Evolutionary conservation across 2,113 vertebrate species (phyloP).

Genomic region (Chloropsis hardwickii): DNA sequence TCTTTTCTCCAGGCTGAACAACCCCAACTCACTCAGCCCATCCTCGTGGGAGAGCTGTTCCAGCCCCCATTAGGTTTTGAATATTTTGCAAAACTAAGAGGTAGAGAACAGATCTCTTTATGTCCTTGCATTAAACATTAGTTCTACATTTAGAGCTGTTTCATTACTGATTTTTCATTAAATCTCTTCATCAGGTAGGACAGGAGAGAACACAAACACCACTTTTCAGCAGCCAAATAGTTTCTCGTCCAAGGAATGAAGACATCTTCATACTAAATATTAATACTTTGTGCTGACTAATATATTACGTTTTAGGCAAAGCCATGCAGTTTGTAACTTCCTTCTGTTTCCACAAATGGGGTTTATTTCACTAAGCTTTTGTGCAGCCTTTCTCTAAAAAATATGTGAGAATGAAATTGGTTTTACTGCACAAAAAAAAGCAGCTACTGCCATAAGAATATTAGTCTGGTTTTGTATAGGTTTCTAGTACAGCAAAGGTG

Average conservation of each 20-base stretch:
- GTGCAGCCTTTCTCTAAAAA: neutral
- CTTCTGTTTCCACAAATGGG: neutral
- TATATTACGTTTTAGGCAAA: neutral
- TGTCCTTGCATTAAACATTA: neutral
- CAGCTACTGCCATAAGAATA: neutral
- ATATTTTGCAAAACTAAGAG: neutral
- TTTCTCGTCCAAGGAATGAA: neutral
- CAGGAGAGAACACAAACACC: neutral
- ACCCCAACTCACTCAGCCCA: neutral
- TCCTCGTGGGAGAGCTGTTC: too few species aligned
- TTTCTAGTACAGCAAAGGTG: neutral
- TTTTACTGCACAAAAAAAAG: neutral
- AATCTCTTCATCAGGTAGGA: neutral
- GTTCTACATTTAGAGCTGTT: neutral
- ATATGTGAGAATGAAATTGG: neutral
- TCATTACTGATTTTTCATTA: neutral
- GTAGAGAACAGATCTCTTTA: neutral
- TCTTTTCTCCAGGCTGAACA: neutral
- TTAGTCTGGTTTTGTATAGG: neutral
- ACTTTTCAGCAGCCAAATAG: neutral
- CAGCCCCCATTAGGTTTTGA: neutral
- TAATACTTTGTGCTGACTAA: neutral
- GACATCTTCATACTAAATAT: neutral
- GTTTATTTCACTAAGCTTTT: neutral
- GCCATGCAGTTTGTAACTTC: neutral